Base-by-base conservation (phyloP, 2,113 vertebrate genomes). In the Etheostoma cragini region DNA sequence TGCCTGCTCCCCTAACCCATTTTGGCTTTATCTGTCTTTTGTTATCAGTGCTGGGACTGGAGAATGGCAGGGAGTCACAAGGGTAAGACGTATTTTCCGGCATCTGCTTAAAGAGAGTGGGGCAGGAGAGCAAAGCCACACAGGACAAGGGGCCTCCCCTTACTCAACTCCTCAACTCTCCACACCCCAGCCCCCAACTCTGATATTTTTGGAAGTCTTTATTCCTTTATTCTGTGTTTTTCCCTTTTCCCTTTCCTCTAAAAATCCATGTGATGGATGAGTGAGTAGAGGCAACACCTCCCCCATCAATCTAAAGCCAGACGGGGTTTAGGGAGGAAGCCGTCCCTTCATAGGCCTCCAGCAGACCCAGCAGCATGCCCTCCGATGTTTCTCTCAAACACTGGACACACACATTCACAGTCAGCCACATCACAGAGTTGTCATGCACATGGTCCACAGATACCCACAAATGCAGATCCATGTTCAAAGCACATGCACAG, bases 251-350 rank as follows among this genome's bases (percentile, higher is more conserved):
- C 91, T 92, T 91, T 90, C 90, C 87, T 94, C 89, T 91, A n/a
- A 93, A 93, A 94, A 95, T 91, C 94, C 90, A 87, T 87, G 92
- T 94, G 94, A 95, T 95, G 94, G 94, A 95, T 95, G 92, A 93
- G 87, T 81, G 91, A 94, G 88, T 92, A 88, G 90, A 85, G 91
- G 93, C 88, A 91, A 94, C 94, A 94, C 95, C 93, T 92, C 92
- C 94, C 92, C 92, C 94, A 95, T 93, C 93, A 93, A 93, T 94
- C 93, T 93, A 78, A 49, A 65, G 66, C 73, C 54, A 73, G 67
- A 30, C 24, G 6, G 72, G 72, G 65, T 84, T 80, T 50, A 8
- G 70, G 73, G 82, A 77, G 91, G 71, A 72, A 75, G 54, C 42
- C 21, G 75, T 89, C 81, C 93, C 93, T 90, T 91, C 71, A 82